Evolutionary conservation across 30 jellyfish, hydroid and myxozoan genomes (phyloP), one percentile per base, ranked within the genome.

Genomic region (Cassiopea andromeda): DNA sequence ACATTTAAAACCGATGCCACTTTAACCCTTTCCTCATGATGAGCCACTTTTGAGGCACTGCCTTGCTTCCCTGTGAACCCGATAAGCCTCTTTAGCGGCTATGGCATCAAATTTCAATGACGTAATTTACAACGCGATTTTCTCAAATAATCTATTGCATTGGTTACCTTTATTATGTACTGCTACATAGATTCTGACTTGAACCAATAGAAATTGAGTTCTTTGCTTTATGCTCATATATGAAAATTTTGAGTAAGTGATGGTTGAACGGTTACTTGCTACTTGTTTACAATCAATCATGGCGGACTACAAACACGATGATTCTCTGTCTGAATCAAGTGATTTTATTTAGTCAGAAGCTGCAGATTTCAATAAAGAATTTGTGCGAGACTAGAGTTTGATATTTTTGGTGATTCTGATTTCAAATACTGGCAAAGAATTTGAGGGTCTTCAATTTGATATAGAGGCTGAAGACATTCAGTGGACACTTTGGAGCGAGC

Each of bases 1-100:
- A 27, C 38, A 27, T 27, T 27, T 27, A 27, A 27, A 27, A 27
- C 38, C 38, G 38, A 27, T 27, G 38, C 38, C 38, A 27, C 38
- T 27, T 27, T 69, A 72, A 72, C 81, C 81, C 81, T 76, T 76
- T 76, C 85, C 85, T 76, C 85, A 76, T 7, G 85, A 76, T 44
- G 85, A 76, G 85, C 85, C 85, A 10, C 85, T 76, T 46, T 46
- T 44, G 85, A 15, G 85, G 71, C 70, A 16, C 15, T 8, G 17
- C 85, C 85, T 76, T 76, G 70, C 17, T 6, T 8, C 85, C 85
- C 85, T 76, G 85, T 76, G 85, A 50, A 76, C 85, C 46, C 85
- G 71, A 47, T 38, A 43, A 47, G 72, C 85, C 85, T 76, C 85
- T 76, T 76, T 76, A 76, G 85, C 85, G 85, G 85, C 85, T 76